phyloP scores from a whole-genome alignment of 1,140 invertebrate species.

The Drosophila nasuta region DNA sequence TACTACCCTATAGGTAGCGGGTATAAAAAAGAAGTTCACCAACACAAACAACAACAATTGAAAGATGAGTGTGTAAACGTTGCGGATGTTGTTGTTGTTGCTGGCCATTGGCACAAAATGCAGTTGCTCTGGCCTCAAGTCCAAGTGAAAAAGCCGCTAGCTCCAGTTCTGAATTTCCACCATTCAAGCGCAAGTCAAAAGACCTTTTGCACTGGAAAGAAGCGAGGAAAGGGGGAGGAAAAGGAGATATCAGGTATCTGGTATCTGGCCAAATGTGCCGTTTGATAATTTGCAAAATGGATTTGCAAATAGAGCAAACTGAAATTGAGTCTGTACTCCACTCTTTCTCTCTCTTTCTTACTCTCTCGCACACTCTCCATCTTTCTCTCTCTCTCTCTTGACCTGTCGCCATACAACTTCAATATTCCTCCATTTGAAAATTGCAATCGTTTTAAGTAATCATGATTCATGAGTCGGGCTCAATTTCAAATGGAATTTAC shows the following conservation, averaged over 20 bases:
- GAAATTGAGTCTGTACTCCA: neutral
- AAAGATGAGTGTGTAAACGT: slow-evolving; percentile 6
- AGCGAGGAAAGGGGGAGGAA: neutral
- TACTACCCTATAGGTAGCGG: too few species aligned
- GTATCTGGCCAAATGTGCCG: slow-evolving; percentile 27
- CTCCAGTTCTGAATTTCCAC: slow-evolving; percentile 6
- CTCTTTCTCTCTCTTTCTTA: neutral
- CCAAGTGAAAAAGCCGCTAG: slow-evolving; percentile 28
- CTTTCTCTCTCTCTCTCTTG: neutral
- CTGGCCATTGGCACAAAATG: slow-evolving; percentile 14
- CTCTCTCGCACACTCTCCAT: too few species aligned
- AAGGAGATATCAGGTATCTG: neutral
- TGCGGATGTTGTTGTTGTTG: neutral
- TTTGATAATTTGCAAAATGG: slow-evolving; percentile 50
- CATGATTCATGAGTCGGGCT: neutral
- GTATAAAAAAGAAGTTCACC: too few species aligned
- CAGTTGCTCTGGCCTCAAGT: slow-evolving; percentile 35
- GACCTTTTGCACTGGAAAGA: neutral
- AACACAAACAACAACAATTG: slow-evolving; percentile 9
- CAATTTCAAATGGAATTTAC: neutral
- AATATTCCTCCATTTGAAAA: neutral
- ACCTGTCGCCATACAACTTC: neutral
- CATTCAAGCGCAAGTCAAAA: slow-evolving; percentile 16
- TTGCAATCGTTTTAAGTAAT: slow-evolving; percentile 18
- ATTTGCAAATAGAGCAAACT: slow-evolving; percentile 29